A percentile compares a stretch with the other conserved stretches of the same genome.
Evolutionary conservation across 1,140 invertebrate species (phyloP).

Genomic region (Pseudachorutes palmiensis): DNA sequence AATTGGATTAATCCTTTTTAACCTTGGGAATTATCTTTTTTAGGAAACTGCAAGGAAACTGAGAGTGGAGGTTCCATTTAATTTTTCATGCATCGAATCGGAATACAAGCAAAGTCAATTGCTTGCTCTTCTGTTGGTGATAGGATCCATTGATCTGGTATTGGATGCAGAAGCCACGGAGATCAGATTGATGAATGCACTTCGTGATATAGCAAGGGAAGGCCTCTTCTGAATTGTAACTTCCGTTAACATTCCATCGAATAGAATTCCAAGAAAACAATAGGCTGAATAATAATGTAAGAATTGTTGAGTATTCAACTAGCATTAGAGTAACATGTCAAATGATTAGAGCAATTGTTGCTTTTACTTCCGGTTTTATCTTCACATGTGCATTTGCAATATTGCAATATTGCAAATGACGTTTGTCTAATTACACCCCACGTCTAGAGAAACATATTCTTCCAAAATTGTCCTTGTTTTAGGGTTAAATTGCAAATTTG

Average conservation of each 20-base stretch:
- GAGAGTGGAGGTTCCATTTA: slow-evolving; percentile 44
- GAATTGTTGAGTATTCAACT: too few species aligned
- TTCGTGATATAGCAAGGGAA: slow-evolving; percentile 32
- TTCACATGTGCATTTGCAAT: too few species aligned
- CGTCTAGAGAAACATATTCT: too few species aligned
- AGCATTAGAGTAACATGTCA: too few species aligned
- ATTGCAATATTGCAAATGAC: too few species aligned
- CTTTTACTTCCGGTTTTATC: too few species aligned
- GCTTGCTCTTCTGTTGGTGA: slow-evolving; percentile 62
- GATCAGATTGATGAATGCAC: slow-evolving; percentile 26
- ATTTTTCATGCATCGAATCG: slow-evolving; percentile 23
- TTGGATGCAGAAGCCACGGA: slow-evolving; percentile 28
- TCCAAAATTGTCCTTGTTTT: too few species aligned
- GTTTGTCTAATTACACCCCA: too few species aligned
- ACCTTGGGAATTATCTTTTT: slow-evolving; percentile 7
- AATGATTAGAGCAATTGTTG: too few species aligned
- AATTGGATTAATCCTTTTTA: not conserved
- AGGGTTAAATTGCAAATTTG: too few species aligned
- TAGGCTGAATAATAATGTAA: too few species aligned
- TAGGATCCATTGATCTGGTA: slow-evolving; percentile 60
- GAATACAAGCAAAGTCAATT: slow-evolving; percentile 64
- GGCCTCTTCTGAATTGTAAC: slow-evolving; percentile 22
- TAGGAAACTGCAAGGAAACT: slow-evolving; percentile 40
- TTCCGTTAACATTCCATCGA: not conserved
- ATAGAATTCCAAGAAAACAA: too few species aligned